Percentiles rank a stretch among this genome's conserved stretches.
Conservation (phyloP, 2,888 invertebrate genomes). For the Acanthosepion pharaonis region DNA sequence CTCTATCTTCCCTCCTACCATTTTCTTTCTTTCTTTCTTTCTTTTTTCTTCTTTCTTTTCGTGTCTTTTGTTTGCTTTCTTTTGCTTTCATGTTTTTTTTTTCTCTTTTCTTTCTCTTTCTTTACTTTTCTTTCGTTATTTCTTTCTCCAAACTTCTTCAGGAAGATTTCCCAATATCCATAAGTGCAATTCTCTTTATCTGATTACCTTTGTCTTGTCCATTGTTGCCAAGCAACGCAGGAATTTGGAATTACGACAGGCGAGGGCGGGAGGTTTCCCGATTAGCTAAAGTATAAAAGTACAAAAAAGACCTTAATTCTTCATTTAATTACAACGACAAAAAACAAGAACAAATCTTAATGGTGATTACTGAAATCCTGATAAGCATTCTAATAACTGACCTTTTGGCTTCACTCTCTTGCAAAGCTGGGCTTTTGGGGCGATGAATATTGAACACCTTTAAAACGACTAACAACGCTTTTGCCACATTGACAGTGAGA, state of each 20-base stretch:
- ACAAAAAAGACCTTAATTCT: not conserved
- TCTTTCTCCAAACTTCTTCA: no score
- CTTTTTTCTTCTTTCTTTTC: no score
- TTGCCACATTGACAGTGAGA: not conserved
- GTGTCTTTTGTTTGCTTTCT: no score
- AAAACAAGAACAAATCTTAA: not conserved
- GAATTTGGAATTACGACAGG: not conserved
- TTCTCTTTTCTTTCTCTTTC: no score
- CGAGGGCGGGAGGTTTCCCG: not conserved
- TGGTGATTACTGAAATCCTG: not conserved
- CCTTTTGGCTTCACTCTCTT: not conserved
- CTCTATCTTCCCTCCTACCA: no score
- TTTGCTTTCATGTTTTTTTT: no score
- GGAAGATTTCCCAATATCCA: no score
- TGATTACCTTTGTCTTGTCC: no score
- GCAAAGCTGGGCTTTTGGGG: not conserved
- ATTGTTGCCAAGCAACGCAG: not conserved
- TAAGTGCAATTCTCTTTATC: no score
- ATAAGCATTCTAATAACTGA: not conserved
- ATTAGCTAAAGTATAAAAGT: not conserved
- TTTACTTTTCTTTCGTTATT: no score
- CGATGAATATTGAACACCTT: not conserved
- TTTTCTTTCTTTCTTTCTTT: no score
- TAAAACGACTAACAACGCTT: not conserved
- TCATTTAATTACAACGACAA: not conserved